These are phyloP conservation scores for Atta texana DNA, from an alignment of 1,140 invertebrate species.

Conservation along the genomic window DNA sequence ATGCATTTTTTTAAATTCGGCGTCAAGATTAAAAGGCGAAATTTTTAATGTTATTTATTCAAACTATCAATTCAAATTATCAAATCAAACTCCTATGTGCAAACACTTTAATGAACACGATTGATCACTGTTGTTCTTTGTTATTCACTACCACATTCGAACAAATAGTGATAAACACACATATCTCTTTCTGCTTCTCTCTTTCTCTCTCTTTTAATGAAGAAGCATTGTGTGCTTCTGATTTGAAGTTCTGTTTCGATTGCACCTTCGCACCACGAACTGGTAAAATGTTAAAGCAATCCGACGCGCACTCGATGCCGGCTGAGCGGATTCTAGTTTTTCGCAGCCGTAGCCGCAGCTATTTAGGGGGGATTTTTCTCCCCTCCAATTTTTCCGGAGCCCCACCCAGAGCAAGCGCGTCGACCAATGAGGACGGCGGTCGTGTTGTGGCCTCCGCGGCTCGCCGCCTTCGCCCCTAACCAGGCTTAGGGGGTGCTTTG, in stretches of 20 bases:
- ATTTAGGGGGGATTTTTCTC: constrained; percentile 86
- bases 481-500: constrained; percentile 80
- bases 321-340: constrained; percentile 86
- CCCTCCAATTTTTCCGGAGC: constrained; percentile 85
- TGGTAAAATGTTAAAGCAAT: constrained; percentile 18
- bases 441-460: constrained; percentile 86
- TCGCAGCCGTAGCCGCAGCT: constrained; percentile 83
- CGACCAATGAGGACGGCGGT: constrained; percentile 86
- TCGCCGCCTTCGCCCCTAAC: constrained; percentile 85
- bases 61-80: background rate
- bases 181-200: background rate
- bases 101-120: constrained; percentile 21
- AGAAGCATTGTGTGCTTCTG: background rate
- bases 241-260: constrained; percentile 21
- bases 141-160: background rate
- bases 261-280: background rate
- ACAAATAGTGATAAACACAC: background rate
- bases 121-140: constrained; percentile 9
- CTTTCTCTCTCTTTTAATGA: background rate
- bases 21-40: background rate
- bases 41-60: background rate
- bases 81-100: background rate
- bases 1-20: constrained; percentile 83
- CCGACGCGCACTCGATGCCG: constrained; percentile 84
- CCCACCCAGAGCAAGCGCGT: constrained; percentile 83